Conservation (phyloP, 2,113 vertebrate genomes). For the Cisticola juncidis region DNA sequence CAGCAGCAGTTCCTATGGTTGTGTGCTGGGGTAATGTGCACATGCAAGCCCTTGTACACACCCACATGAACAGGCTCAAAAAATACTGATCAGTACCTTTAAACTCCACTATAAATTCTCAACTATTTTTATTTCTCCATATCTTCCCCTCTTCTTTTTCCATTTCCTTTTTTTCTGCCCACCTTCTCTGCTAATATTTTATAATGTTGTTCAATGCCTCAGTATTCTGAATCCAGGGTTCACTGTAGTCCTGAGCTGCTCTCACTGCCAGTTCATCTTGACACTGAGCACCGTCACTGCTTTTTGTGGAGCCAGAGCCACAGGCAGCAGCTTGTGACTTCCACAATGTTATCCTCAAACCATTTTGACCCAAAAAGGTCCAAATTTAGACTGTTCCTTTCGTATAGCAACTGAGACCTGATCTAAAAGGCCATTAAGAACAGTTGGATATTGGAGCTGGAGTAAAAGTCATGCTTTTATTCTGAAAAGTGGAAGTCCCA, state of each 20-base stretch:
- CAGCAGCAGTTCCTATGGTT: not conserved
- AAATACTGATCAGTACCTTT: not conserved
- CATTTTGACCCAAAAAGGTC: not conserved
- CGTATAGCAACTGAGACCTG: not conserved
- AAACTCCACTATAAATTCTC: not conserved
- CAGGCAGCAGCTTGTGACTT: not conserved
- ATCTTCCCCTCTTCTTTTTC: not conserved
- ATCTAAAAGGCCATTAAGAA: not conserved
- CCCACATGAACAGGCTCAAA: not conserved
- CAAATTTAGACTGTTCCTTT: not conserved
- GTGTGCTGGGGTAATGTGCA: not conserved
- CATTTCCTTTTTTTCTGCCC: not conserved
- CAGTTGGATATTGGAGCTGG: accelerated
- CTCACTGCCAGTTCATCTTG: not conserved
- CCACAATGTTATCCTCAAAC: not conserved
- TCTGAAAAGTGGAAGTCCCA: not conserved
- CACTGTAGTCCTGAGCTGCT: not conserved
- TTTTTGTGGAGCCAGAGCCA: not conserved
- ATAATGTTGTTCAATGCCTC: not conserved
- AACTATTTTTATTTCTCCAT: not conserved
- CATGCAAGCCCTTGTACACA: not conserved
- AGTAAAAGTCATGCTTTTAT: not conserved
- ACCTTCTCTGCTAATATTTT: not conserved
- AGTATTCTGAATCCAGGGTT: not conserved
- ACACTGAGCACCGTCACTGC: not conserved